phyloP scores from a whole-genome alignment of 2,888 invertebrate genomes.

The Lasius platythorax region DNA sequence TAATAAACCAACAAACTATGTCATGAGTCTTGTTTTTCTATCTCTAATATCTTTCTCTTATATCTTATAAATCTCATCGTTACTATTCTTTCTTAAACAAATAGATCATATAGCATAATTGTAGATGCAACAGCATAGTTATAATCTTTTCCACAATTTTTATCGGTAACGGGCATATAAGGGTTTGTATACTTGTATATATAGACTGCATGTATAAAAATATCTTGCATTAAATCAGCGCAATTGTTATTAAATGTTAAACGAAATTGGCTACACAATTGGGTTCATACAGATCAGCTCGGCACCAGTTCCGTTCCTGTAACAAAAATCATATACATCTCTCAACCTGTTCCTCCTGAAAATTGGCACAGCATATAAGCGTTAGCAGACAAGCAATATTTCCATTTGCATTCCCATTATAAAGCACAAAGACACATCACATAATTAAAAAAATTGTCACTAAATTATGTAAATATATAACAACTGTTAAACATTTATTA shows the following conservation, averaged over 20 bases:
- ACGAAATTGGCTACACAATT: slow-evolving; percentile 66
- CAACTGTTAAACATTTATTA: background rate
- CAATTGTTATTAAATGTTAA: slow-evolving; percentile 65
- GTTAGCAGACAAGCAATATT: background rate
- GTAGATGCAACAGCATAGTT: slow-evolving; percentile 53
- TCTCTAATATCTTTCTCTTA: background rate
- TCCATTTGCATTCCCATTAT: background rate
- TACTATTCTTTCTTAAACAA: slow-evolving; percentile 29
- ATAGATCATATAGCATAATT: slow-evolving; percentile 32
- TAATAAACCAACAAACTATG: slow-evolving; percentile 17
- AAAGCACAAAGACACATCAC: background rate
- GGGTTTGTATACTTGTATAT: slow-evolving; percentile 54
- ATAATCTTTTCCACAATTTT: slow-evolving; percentile 53
- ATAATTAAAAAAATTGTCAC: background rate
- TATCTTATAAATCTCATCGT: background rate
- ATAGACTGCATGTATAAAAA: slow-evolving; percentile 72
- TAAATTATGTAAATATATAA: background rate
- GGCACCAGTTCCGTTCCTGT: slow-evolving; percentile 81
- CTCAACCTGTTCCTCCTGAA: background rate
- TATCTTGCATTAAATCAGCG: slow-evolving; percentile 71
- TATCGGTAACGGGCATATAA: slow-evolving; percentile 30
- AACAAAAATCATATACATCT: slow-evolving; percentile 65
- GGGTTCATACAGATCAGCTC: slow-evolving; percentile 76
- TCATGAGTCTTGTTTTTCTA: background rate
- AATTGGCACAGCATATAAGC: background rate